Evolutionary conservation across 2,888 invertebrate species (phyloP).

Genomic region (Pollenia amentaria): DNA sequence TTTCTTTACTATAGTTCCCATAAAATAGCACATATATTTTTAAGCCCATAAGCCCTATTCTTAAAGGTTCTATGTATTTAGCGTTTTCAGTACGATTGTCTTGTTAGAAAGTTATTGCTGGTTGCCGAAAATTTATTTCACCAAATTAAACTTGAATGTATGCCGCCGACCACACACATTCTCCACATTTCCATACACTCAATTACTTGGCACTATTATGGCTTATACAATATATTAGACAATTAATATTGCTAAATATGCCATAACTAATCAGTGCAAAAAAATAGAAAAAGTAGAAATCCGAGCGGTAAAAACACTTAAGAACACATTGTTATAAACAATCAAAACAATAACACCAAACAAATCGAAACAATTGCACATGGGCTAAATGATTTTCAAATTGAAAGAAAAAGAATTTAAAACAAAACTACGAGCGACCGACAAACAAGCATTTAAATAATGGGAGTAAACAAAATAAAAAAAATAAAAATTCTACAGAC

Average conservation of each 20-base stretch:
- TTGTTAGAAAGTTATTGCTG: conserved; percentile 14
- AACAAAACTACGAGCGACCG: conserved; percentile 18
- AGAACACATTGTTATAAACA: conserved; percentile 65
- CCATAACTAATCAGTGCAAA: conserved; percentile 57
- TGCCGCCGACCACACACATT: conserved; percentile 43
- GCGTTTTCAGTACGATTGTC: not conserved
- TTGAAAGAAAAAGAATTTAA: conserved; percentile 49
- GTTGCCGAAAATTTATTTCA: conserved; percentile 34
- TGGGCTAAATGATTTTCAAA: conserved; percentile 69
- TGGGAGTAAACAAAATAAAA: conserved; percentile 50
- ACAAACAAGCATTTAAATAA: conserved; percentile 71
- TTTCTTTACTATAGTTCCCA: not conserved
- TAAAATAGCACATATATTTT: not conserved
- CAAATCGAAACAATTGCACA: conserved; percentile 61
- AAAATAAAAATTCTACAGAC: conserved; percentile 8
- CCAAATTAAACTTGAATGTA: not conserved
- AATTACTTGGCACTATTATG: conserved; percentile 45
- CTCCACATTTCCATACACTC: not conserved
- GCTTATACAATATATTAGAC: conserved; percentile 48
- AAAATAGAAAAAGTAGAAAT: conserved; percentile 19
- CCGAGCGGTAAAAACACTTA: conserved; percentile 62
- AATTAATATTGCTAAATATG: conserved; percentile 62
- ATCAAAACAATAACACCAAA: conserved; percentile 73
- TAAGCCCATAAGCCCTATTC: not conserved
- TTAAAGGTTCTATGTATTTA: not conserved